Evolutionary conservation across 2,797 vertebrate genomes (phyloP), one percentile per base, ranked within the genome.

Genomic region (Hypotaenidia okinawae): DNA sequence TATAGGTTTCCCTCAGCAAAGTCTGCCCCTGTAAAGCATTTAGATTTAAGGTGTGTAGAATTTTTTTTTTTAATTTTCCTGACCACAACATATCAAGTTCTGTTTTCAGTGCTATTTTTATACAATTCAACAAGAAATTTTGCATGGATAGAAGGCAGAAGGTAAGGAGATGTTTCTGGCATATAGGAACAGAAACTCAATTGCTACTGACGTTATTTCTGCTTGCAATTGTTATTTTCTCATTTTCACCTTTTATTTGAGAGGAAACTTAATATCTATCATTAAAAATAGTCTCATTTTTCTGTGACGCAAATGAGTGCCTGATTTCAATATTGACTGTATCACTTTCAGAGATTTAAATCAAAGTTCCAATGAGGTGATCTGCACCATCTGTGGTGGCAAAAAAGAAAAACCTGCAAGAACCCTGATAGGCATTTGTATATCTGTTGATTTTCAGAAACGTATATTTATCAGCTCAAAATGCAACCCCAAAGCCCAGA

Each of bases 351-450:
- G 70, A 84, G 54, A 77, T 89, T 94, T 78, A 78, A 90, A 70
- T 77, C 32, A 51, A 94, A 94, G 76, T 94, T 92, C 63, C 52
- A 61, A 9, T 45, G 59, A 94, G 66, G 74, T 96, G 89, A 95
- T 80, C 84, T 59, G 18, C 25, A 96, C 81, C 93, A 95, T 96
- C 93, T 97, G 94, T 95, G 52, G 74, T 78, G 94, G 89, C 81
- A 92, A 92, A 91, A 91, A 91, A 75, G 27, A 61, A 94, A 91
- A 94, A 81, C 57, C 91, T 63, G 59, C 33, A 92, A 76, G 64
- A 88, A 90, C 58, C 70, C 87, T 88, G 62, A 92, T 90, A 93
- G 1, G 2, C 55, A 57, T 91, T 95, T 95, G 84, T 80, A 94
- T 74, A 90, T 89, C 16, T 93, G 74, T 75, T 90, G 57, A 57